phyloP scores from a whole-genome alignment of 2,113 vertebrate species.

The Maccullochella peelii region DNA sequence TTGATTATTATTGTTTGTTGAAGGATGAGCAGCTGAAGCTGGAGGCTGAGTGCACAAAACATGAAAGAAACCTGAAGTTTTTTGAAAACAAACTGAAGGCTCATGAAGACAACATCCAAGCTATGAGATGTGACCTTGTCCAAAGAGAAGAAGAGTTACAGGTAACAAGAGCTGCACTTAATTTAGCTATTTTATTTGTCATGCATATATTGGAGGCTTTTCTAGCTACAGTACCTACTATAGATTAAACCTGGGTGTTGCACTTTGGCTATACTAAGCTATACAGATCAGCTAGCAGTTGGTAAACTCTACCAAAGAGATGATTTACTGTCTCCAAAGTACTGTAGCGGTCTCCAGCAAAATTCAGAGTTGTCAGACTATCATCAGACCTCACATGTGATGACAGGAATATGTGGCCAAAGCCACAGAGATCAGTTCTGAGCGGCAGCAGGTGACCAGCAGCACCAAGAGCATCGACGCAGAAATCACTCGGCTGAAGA shows the following conservation, averaged over 20 bases:
- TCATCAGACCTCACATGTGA: background rate
- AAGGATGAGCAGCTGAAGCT: conserved; percentile 67
- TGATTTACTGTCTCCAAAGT: background rate
- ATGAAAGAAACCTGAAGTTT: conserved; percentile 41
- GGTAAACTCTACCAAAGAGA: background rate
- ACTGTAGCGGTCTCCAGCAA: background rate
- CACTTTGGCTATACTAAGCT: background rate
- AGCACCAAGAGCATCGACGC: conserved; percentile 58
- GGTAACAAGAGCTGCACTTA: conserved; percentile 14
- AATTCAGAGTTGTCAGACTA: background rate
- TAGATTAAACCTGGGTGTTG: background rate
- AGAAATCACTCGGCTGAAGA: conserved; percentile 61
- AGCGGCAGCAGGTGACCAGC: conserved; percentile 48
- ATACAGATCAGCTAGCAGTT: background rate
- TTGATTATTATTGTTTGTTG: background rate
- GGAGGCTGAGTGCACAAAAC: conserved; percentile 43
- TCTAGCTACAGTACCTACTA: no score
- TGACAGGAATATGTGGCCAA: conserved; percentile 56
- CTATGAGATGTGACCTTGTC: conserved; percentile 45
- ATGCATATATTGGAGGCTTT: background rate
- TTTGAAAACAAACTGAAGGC: conserved; percentile 47
- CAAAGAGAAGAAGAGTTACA: conserved; percentile 57
- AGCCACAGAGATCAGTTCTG: conserved; percentile 62
- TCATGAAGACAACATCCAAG: conserved; percentile 42
- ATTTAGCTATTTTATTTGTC: background rate